These are phyloP conservation scores for Scortum barcoo DNA, from an alignment of 2,113 vertebrate species.

Conservation along the genomic window DNA sequence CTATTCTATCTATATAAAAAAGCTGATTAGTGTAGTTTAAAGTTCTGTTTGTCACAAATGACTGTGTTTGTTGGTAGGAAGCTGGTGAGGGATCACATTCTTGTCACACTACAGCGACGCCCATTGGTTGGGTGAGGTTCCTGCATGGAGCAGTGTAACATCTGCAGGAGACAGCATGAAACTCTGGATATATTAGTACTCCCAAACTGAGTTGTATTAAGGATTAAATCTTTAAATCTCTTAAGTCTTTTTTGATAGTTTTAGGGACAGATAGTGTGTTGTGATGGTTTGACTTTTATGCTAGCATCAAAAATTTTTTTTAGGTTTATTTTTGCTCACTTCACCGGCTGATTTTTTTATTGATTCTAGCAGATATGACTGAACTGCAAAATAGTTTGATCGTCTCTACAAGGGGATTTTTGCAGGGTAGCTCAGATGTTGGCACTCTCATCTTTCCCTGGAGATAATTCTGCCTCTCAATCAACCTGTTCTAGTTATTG, in stretches of 20 bases:
- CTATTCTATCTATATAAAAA: not conserved
- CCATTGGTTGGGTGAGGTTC: not conserved
- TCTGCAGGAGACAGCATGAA: too few species aligned
- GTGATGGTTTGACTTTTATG: not conserved
- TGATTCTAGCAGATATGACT: not conserved
- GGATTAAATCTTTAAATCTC: too few species aligned
- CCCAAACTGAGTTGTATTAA: too few species aligned
- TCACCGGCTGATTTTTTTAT: not conserved
- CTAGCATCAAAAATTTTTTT: not conserved
- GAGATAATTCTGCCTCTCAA: conserved; percentile 16
- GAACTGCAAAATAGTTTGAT: conserved; percentile 6
- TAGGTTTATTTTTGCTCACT: not conserved
- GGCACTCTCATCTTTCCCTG: conserved; percentile 3
- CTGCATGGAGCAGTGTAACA: not conserved
- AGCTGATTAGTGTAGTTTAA: not conserved
- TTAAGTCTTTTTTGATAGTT: not conserved
- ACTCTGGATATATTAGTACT: too few species aligned
- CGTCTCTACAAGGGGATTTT: not conserved
- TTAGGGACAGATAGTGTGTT: not conserved
- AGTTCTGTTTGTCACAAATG: not conserved
- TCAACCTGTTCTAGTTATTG: conserved; percentile 33
- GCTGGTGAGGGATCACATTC: not conserved
- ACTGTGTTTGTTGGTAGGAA: not conserved
- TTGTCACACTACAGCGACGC: not conserved
- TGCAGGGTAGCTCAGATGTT: conserved; percentile 1